Evolutionary conservation across 2,888 invertebrate species (phyloP).

Genomic region (Lamproptera curius): DNA sequence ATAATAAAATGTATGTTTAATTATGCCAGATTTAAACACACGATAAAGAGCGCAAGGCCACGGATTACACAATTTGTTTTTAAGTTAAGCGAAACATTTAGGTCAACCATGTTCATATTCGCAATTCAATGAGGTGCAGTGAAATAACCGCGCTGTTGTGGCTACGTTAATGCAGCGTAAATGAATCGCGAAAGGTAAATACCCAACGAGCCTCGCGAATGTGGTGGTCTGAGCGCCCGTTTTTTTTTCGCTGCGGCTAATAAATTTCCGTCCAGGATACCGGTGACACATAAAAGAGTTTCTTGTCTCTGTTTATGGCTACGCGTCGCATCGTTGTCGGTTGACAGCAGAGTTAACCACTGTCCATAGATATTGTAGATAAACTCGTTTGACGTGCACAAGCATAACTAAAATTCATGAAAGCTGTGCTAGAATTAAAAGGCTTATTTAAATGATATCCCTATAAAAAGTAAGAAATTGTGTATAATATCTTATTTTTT

Average conservation of each 20-base stretch:
- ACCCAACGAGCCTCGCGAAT: neutral
- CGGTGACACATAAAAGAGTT: slow-evolving; percentile 18
- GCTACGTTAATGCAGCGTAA: neutral
- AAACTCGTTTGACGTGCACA: slow-evolving; percentile 5
- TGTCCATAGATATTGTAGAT: slow-evolving; percentile 11
- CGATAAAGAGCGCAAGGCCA: no score
- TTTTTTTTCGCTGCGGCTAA: slow-evolving; percentile 16
- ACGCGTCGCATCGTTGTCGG: slow-evolving; percentile 14
- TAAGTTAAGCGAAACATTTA: neutral
- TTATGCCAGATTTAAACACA: no score
- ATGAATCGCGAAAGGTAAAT: neutral
- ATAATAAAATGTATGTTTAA: no score
- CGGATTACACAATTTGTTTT: no score
- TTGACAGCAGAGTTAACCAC: slow-evolving; percentile 9
- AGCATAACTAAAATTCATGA: slow-evolving; percentile 1
- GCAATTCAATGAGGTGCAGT: neutral
- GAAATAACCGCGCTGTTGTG: neutral
- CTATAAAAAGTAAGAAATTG: no score
- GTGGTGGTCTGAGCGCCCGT: slow-evolving; percentile 4
- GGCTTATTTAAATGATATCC: no score
- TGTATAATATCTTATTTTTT: no score
- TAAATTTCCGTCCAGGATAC: slow-evolving; percentile 13
- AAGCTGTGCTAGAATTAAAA: neutral
- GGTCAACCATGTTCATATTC: neutral
- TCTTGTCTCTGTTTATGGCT: slow-evolving; percentile 17